A percentile compares a stretch with the other conserved stretches of the same genome.
Evolutionary conservation across 2,113 vertebrate species (phyloP).

Genomic region (Panurus biarmicus): DNA sequence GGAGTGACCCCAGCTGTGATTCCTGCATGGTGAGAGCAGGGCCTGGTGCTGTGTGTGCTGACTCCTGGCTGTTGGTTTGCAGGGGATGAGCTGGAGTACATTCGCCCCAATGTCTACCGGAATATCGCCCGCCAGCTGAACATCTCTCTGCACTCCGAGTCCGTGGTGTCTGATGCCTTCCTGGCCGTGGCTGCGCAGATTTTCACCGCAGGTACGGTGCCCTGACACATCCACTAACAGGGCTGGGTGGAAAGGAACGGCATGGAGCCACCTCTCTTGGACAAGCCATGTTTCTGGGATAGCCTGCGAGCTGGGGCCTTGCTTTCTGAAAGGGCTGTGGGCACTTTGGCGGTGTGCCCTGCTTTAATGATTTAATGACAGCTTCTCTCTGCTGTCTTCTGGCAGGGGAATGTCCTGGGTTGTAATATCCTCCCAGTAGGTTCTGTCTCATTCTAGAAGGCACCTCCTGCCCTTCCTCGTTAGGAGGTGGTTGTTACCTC

Average conservation of each 20-base stretch:
- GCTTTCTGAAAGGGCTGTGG: not conserved
- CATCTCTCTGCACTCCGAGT: slow-evolving; percentile 86
- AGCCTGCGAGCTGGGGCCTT: not conserved
- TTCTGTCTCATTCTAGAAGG: not conserved
- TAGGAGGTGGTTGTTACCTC: not conserved
- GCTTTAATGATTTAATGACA: not conserved
- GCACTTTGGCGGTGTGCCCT: not conserved
- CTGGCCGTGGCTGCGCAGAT: slow-evolving; percentile 91
- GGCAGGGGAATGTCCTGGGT: not conserved
- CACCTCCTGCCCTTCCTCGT: not conserved
- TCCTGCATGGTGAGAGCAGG: not conserved
- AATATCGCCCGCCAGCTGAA: slow-evolving; percentile 90
- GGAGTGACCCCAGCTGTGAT: not conserved
- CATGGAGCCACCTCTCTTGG: not conserved
- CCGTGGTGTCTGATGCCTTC: slow-evolving; percentile 87
- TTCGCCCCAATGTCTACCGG: slow-evolving; percentile 88
- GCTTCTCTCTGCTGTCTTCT: not conserved
- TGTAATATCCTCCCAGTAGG: not conserved
- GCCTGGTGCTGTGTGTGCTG: not conserved
- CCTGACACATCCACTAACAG: not conserved
- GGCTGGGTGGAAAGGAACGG: not conserved
- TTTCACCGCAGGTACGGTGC: slow-evolving; percentile 84
- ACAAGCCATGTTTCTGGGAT: not conserved
- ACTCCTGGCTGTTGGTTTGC: slow-evolving; percentile 3
- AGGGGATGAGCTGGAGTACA: slow-evolving; percentile 95